Evolutionary conservation across 2,797 vertebrate genomes (phyloP), one percentile per base, ranked within the genome.

Genomic region (Sphaeramia orbicularis): DNA sequence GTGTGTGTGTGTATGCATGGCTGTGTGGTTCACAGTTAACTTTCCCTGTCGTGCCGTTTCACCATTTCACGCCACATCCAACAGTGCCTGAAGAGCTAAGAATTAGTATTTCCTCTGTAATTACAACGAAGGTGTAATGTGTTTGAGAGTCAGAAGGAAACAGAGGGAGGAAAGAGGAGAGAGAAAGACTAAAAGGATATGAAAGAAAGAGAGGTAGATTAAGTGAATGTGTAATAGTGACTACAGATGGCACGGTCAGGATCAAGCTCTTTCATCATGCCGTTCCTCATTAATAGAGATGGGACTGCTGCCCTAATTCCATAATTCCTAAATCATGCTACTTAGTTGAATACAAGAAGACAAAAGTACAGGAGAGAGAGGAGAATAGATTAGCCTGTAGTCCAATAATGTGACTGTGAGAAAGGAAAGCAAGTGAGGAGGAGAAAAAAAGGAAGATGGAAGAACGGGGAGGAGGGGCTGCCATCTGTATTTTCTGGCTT

Each of bases 301-400:
- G 85, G 86, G 86, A 86, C 80, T 53, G 58, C 75, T 92, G 91
- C 86, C 91, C 90, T 92, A 90, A 92, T 92, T 92, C 90, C 86
- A 90, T 91, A 91, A 93, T 90, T 91, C 88, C 86, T 87, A 85
- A 90, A 91, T 89, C 85, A 91, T 86, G 85, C 74, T 83, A 78
- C 89, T 91, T 90, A 90, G 80, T 74, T 82, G 80, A 87, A 86
- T 83, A 62, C 37, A 69, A 80, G 71, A 77, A 90, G 83, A 89
- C 86, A 89, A 88, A 86, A 83, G 77, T 81, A 85, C 62, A 77
- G 38, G 50, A 42, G 48, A 57, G 67, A 81, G 76, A 65, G 63
- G 51, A 82, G 83, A 86, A 78, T 71, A 78, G 85, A 86, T 86
- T 84, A 84, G 80, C 74, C 63, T 76, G 12, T 74, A 73, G 66